phyloP scores from a whole-genome alignment of 2,113 vertebrate genomes.

The rat (Rattus norvegicus) region DNA sequence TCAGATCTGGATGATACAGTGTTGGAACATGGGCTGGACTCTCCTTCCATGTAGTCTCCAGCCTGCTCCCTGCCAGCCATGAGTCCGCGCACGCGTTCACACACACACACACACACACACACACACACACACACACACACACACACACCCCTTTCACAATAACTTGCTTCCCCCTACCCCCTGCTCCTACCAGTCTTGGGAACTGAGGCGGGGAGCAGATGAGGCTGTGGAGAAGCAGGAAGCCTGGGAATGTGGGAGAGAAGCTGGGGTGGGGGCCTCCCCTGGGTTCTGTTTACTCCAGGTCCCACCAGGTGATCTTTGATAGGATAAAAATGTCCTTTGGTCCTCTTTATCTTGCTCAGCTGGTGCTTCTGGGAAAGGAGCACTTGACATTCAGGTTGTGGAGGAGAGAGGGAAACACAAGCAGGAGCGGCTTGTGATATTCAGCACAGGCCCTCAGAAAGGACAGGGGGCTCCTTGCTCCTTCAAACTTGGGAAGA shows the following conservation, averaged over 20 bases:
- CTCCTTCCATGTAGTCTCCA: neutral
- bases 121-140: neutral
- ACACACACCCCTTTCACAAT: neutral
- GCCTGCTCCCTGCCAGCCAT: neutral
- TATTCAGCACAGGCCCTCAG: neutral
- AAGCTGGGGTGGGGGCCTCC: neutral
- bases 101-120: neutral
- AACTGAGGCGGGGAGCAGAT: too few relatives aligned
- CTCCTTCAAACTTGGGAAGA: neutral
- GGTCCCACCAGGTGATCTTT: conserved; percentile 22
- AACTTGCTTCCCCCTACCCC: neutral
- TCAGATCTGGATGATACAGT: neutral
- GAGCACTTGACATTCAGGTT: conserved; percentile 64
- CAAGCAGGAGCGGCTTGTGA: neutral
- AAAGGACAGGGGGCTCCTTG: neutral
- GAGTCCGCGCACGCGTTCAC: too few relatives aligned
- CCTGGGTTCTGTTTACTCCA: conserved; percentile 7
- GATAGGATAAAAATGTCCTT: conserved; percentile 51
- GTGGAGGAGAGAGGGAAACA: neutral
- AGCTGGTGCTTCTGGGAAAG: conserved; percentile 38
- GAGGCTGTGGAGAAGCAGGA: neutral
- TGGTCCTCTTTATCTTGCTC: conserved; percentile 57
- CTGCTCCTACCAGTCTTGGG: neutral
- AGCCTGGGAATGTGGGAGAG: neutral
- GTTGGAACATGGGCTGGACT: neutral